Percentiles rank a stretch among this genome's conserved stretches.
Evolutionary conservation across 2,888 invertebrate genomes (phyloP).

Genomic region (Caenorhabditis sulstoni): DNA sequence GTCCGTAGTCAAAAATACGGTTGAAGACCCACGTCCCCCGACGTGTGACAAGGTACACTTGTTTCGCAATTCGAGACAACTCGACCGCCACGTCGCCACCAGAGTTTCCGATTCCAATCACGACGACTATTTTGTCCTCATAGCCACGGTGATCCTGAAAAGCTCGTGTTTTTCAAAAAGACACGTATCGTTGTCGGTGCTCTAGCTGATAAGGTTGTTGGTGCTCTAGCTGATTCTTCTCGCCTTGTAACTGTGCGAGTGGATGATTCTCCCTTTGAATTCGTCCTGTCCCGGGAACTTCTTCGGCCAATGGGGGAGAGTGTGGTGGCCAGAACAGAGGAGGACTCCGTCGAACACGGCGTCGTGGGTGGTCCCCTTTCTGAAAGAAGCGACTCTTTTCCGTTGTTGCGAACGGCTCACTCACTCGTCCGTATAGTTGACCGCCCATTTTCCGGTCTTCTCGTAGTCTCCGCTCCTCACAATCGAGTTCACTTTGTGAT

Average conservation of each 20-base stretch:
- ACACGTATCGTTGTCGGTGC: slow-evolving; percentile 5
- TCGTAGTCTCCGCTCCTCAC: slow-evolving; percentile 77
- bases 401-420: slow-evolving; percentile 3
- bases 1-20: slow-evolving; percentile 81
- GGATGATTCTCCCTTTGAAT: slow-evolving; percentile 78
- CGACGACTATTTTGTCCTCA: slow-evolving; percentile 81
- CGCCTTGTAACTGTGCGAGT: slow-evolving; percentile 80
- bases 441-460: slow-evolving; percentile 80
- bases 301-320: slow-evolving; percentile 81
- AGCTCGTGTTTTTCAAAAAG: too few relatives aligned
- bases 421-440: slow-evolving; percentile 69
- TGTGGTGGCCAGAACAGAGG: slow-evolving; percentile 83
- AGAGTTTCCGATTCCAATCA: slow-evolving; percentile 83
- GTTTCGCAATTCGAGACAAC: slow-evolving; percentile 80
- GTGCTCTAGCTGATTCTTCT: slow-evolving; percentile 25
- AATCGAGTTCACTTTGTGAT: slow-evolving; percentile 73
- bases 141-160: slow-evolving; percentile 69
- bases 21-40: slow-evolving; percentile 82
- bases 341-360: slow-evolving; percentile 82
- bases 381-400: not conserved
- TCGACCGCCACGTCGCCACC: slow-evolving; percentile 83
- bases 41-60: slow-evolving; percentile 72
- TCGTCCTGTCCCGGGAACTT: slow-evolving; percentile 71
- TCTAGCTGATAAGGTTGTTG: slow-evolving; percentile 23
- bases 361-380: slow-evolving; percentile 40